phyloP scores from a whole-genome alignment of 2,888 invertebrate genomes.

The Neria commutata region DNA sequence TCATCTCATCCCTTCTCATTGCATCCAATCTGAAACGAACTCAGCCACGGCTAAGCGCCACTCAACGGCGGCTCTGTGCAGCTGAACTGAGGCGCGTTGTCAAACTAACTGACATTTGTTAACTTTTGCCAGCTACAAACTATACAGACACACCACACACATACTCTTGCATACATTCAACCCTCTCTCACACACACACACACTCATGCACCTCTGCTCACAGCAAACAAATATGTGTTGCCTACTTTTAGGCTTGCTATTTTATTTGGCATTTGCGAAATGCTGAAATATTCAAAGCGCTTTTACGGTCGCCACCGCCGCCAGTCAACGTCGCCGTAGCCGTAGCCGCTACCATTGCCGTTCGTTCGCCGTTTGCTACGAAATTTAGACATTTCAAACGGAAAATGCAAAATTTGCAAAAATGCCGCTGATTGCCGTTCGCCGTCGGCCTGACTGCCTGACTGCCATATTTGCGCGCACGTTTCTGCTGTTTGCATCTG shows the following conservation, averaged over 20 bases:
- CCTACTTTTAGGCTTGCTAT: slow-evolving; percentile 10
- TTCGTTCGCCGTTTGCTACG: slow-evolving; percentile 3
- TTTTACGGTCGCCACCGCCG: too few species aligned
- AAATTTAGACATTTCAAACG: slow-evolving; percentile 15
- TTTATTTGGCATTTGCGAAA: slow-evolving; percentile 13
- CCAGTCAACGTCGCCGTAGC: too few species aligned
- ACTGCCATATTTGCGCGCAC: neutral
- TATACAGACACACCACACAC: neutral
- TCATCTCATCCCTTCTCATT: too few species aligned
- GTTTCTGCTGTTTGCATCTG: slow-evolving; percentile 1
- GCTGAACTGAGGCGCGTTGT: neutral
- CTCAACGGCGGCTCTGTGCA: neutral
- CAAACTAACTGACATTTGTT: neutral
- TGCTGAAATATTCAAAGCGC: slow-evolving; percentile 14
- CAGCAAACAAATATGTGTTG: too few species aligned
- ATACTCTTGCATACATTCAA: too few species aligned
- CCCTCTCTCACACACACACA: too few species aligned
- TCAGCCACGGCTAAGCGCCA: too few species aligned
- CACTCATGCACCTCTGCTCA: too few species aligned
- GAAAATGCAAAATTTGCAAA: slow-evolving; percentile 17
- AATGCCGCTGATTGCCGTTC: neutral
- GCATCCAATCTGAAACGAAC: too few species aligned
- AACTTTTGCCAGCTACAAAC: neutral
- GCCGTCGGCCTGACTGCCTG: neutral
- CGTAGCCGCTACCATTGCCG: neutral